Evolutionary conservation across 2,113 vertebrate species (phyloP).

Genomic region (Steatornis caripensis): DNA sequence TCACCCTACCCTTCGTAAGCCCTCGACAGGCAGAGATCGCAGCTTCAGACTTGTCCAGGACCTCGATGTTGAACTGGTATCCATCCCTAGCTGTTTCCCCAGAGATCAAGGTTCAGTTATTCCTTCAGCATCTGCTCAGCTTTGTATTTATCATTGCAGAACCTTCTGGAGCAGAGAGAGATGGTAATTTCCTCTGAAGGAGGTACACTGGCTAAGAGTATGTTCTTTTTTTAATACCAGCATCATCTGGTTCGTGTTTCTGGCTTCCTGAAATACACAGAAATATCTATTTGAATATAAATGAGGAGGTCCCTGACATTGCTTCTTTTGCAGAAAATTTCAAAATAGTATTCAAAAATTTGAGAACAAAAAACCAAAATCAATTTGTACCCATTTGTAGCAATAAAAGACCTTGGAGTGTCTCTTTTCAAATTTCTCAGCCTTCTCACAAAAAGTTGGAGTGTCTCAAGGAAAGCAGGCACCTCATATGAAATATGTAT

Average conservation of each 20-base stretch:
- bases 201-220: conserved; percentile 10
- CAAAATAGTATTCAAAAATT: neutral
- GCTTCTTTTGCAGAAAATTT: neutral
- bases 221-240: conserved; percentile 43
- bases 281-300: conserved; percentile 20
- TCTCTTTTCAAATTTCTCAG: neutral
- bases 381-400: neutral
- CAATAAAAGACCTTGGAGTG: neutral
- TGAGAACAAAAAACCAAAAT: neutral
- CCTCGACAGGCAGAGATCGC: neutral
- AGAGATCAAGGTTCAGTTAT: neutral
- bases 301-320: neutral
- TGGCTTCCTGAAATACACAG: conserved; percentile 18
- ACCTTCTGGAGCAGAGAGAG: conserved; percentile 10
- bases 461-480: neutral
- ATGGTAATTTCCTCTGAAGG: conserved; percentile 20
- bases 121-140: neutral
- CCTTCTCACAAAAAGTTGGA: neutral
- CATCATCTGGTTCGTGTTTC: conserved; percentile 26
- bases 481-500: neutral
- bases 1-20: neutral
- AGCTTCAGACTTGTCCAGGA: neutral
- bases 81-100: neutral
- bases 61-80: neutral
- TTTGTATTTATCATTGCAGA: neutral